These are phyloP conservation scores for Nasonia vitripennis DNA, from an alignment of 1,140 invertebrate species.

Conservation along the genomic window DNA sequence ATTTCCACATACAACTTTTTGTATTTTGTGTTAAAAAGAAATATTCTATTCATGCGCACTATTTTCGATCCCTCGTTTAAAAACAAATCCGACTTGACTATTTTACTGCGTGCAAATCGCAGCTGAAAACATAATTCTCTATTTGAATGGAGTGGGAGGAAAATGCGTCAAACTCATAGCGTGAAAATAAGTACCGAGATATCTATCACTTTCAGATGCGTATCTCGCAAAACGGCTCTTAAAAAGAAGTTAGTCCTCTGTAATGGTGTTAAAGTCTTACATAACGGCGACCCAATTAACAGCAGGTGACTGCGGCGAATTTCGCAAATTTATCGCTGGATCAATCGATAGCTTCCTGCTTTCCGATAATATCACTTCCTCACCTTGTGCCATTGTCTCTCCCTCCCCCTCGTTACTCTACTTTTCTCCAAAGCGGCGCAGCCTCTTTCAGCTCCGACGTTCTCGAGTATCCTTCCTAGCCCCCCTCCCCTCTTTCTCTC, in stretches of 20 bases:
- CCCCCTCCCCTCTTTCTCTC: too few relatives aligned
- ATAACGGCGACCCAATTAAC: not conserved
- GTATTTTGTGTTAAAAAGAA: too few relatives aligned
- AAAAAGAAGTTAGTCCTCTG: not conserved
- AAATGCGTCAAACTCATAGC: not conserved
- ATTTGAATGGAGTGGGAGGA: not conserved
- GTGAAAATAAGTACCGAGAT: not conserved
- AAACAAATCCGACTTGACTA: too few relatives aligned
- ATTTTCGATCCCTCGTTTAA: too few relatives aligned
- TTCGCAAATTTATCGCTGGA: conserved; percentile 8
- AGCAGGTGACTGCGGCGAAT: not conserved
- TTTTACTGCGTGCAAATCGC: too few relatives aligned
- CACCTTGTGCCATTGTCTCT: not conserved
- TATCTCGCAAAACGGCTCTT: not conserved
- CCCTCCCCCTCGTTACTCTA: not conserved
- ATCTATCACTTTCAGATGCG: not conserved
- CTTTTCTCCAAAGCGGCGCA: not conserved
- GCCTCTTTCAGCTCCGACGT: not conserved
- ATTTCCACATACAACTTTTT: too few relatives aligned
- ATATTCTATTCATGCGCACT: too few relatives aligned
- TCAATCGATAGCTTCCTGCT: conserved; percentile 1
- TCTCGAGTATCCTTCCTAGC: not conserved
- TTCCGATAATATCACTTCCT: not conserved
- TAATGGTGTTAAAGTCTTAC: conserved; percentile 4
- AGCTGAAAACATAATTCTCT: too few relatives aligned